A percentile compares a stretch with the other conserved stretches of the same genome.
Conservation (phyloP, 2,113 vertebrate species). For the Paratilapia polleni region DNA sequence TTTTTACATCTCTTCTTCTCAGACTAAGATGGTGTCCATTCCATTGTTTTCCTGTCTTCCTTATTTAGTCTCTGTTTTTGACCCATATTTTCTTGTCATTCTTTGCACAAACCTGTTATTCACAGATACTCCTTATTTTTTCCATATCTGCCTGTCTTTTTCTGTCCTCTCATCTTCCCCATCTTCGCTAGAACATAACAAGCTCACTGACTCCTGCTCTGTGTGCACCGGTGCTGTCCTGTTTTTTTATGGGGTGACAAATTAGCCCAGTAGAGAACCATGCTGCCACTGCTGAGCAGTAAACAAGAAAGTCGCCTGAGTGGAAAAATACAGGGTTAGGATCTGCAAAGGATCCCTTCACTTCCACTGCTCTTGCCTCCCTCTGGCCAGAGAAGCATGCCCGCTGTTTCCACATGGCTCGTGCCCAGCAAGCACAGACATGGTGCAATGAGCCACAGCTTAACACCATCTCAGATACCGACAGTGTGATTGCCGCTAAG, state of each 20-base stretch:
- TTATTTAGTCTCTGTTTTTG: background rate
- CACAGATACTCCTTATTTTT: background rate
- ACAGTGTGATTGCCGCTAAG: slow-evolving; percentile 67
- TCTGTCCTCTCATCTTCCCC: slow-evolving; percentile 30
- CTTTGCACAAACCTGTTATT: slow-evolving; percentile 37
- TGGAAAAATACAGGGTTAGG: slow-evolving; percentile 57
- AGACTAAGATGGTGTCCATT: background rate
- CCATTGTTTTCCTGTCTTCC: background rate
- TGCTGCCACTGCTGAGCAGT: slow-evolving; percentile 49
- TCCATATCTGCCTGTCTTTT: slow-evolving; percentile 3
- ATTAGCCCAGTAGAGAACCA: slow-evolving; percentile 59
- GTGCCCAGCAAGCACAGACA: slow-evolving; percentile 65
- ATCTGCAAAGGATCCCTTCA: slow-evolving; percentile 38
- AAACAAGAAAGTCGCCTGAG: slow-evolving; percentile 63
- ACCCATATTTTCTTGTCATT: background rate
- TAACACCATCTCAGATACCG: slow-evolving; percentile 73
- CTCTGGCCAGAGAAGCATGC: slow-evolving; percentile 44
- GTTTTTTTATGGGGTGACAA: slow-evolving; percentile 67
- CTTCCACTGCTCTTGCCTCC: slow-evolving; percentile 34
- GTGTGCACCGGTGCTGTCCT: slow-evolving; percentile 51
- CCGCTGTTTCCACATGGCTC: slow-evolving; percentile 66
- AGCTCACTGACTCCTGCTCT: slow-evolving; percentile 49
- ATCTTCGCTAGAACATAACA: slow-evolving; percentile 56
- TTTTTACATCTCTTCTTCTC: slow-evolving; percentile 7
- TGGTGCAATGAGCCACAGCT: slow-evolving; percentile 70